Evolutionary conservation across 1,140 invertebrate genomes (phyloP).

Genomic region (Lordiphosa collinella): DNA sequence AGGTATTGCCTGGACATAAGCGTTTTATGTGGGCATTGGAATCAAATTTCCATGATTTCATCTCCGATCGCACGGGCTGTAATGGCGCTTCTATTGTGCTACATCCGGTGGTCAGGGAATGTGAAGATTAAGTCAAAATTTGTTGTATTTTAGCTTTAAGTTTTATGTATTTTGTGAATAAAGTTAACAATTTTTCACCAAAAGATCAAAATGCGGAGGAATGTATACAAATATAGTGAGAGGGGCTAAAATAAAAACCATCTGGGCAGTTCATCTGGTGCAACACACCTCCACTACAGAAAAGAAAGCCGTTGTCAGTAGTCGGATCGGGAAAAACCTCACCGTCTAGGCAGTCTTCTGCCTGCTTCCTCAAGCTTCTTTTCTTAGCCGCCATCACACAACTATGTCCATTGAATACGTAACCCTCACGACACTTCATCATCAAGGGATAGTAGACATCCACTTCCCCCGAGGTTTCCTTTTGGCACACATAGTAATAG

Average conservation of each 20-base stretch:
- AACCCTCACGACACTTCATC: slow-evolving; percentile 53
- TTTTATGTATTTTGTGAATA: too few species aligned
- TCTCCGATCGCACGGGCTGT: slow-evolving; percentile 82
- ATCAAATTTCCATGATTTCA: slow-evolving; percentile 84
- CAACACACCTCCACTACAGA: neutral
- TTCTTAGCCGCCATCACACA: slow-evolving; percentile 19
- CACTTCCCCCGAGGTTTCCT: slow-evolving; percentile 2
- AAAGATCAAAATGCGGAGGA: too few species aligned
- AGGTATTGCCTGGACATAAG: slow-evolving; percentile 82
- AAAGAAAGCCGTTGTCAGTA: neutral
- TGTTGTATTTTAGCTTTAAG: too few species aligned
- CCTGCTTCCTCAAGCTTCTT: neutral
- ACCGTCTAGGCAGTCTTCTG: neutral
- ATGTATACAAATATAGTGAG: neutral
- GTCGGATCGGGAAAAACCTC: neutral
- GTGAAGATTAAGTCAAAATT: slow-evolving; percentile 49
- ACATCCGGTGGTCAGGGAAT: slow-evolving; percentile 81
- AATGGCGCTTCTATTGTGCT: slow-evolving; percentile 81
- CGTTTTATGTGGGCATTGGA: slow-evolving; percentile 83
- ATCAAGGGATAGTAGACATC: slow-evolving; percentile 55
- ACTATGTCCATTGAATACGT: slow-evolving; percentile 35
- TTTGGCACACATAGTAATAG: slow-evolving; percentile 72
- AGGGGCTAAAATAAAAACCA: neutral
- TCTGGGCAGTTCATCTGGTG: neutral
- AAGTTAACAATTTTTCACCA: too few species aligned